phyloP scores from a whole-genome alignment of 2,797 vertebrate species.

The Gymnothorax javanicus region DNA sequence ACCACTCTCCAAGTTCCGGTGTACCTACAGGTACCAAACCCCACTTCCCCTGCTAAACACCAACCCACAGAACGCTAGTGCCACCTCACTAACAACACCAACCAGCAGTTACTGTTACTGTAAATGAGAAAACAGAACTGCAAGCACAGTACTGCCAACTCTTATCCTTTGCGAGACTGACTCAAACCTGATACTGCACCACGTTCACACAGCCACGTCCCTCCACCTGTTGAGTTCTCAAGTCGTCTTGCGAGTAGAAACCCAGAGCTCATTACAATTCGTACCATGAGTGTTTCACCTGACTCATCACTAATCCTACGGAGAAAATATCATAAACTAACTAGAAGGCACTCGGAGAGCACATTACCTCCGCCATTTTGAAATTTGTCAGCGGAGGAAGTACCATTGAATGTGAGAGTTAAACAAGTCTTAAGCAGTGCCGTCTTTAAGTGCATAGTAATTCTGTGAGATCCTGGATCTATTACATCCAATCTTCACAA shows the following conservation, averaged over 20 bases:
- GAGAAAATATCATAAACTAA: not conserved
- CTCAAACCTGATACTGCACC: not conserved
- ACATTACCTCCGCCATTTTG: no score
- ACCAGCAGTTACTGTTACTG: not conserved
- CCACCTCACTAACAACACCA: no score
- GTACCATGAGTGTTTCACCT: constrained; percentile 22
- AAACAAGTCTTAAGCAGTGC: no score
- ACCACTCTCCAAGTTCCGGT: not conserved
- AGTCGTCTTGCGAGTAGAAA: not conserved
- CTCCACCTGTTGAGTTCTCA: not conserved
- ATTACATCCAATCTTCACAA: no score
- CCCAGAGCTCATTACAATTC: constrained; percentile 22
- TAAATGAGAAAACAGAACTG: not conserved
- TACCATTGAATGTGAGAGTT: no score
- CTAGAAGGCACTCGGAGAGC: no score
- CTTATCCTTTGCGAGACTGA: not conserved
- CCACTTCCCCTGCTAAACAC: not conserved
- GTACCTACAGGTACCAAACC: not conserved
- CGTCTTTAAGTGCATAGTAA: no score
- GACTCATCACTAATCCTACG: constrained; percentile 29
- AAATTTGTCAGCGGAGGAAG: no score
- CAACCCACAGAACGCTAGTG: not conserved
- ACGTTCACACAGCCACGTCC: not conserved
- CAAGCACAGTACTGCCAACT: not conserved
- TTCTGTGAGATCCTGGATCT: no score